phyloP scores from a whole-genome alignment of 1,140 invertebrate species.

The Sitophilus oryzae region DNA sequence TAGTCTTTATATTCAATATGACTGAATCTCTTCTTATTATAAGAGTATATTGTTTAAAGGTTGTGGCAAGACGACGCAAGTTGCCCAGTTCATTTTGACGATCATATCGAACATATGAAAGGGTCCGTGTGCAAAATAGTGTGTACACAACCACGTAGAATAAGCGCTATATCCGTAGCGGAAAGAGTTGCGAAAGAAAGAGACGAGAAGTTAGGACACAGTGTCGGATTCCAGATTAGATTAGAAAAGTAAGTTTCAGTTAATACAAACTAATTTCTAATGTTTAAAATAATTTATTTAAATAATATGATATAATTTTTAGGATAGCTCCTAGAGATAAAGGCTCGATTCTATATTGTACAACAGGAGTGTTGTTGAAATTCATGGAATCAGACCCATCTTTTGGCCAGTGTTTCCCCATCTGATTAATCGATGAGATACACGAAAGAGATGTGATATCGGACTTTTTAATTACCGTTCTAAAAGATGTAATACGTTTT shows the following conservation, averaged over 20 bases:
- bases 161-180: conserved; percentile 86
- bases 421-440: conserved; percentile 76
- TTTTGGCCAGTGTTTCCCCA: conserved; percentile 62
- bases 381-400: conserved; percentile 67
- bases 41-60: too few species aligned
- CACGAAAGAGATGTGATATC: conserved; percentile 74
- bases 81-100: conserved; percentile 82
- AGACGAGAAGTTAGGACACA: conserved; percentile 65
- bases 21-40: too few species aligned
- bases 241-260: conserved; percentile 60
- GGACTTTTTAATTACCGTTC: conserved; percentile 71
- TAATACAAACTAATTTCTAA: background rate
- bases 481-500: conserved; percentile 61
- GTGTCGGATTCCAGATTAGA: conserved; percentile 77
- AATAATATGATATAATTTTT: conserved; percentile 28
- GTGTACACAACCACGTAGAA: conserved; percentile 88
- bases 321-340: conserved; percentile 59
- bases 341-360: conserved; percentile 82
- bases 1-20: too few species aligned
- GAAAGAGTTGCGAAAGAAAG: conserved; percentile 80
- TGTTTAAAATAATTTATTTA: background rate
- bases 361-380: conserved; percentile 69
- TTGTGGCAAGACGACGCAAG: conserved; percentile 87
- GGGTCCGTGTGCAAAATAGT: conserved; percentile 77
- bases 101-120: conserved; percentile 57